A percentile compares a stretch with the other conserved stretches of the same genome.
These are phyloP conservation scores for Anastrepha ludens DNA, from an alignment of 1,140 invertebrate genomes.

Conservation along the genomic window DNA sequence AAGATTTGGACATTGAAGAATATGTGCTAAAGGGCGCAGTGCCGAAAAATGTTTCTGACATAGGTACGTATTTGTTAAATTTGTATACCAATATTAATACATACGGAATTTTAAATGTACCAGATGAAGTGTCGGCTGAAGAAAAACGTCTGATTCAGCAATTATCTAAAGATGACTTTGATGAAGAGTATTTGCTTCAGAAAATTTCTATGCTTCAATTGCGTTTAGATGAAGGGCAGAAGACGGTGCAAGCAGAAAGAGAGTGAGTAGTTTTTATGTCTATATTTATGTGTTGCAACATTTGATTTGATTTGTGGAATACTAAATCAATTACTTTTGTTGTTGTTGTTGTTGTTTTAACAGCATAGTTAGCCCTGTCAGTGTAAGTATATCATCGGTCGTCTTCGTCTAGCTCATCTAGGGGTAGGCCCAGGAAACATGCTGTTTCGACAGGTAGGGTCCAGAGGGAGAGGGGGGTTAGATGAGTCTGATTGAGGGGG, in stretches of 20 bases:
- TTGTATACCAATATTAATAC: background rate
- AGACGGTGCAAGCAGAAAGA: constrained; percentile 82
- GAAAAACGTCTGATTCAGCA: constrained; percentile 73
- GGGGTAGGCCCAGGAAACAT: too few species aligned
- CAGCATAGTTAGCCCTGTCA: too few species aligned
- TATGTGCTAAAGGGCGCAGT: constrained; percentile 80
- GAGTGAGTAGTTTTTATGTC: constrained; percentile 77
- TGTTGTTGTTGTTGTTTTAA: too few species aligned
- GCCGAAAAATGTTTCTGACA: constrained; percentile 77
- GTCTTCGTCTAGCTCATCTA: too few species aligned
- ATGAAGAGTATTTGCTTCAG: constrained; percentile 80
- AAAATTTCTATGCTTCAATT: constrained; percentile 83
- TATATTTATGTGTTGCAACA: too few species aligned
- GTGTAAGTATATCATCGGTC: too few species aligned
- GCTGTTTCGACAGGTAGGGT: too few species aligned
- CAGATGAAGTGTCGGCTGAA: constrained; percentile 69
- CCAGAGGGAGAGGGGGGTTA: too few species aligned
- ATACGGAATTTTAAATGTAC: background rate
- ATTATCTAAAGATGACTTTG: constrained; percentile 75
- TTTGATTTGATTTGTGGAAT: too few species aligned
- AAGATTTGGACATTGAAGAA: constrained; percentile 79
- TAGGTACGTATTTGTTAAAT: constrained; percentile 60
- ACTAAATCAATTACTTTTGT: too few species aligned
- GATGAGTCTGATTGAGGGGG: too few species aligned
- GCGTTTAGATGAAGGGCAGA: constrained; percentile 84